Percentiles rank a stretch among this genome's conserved stretches.
Conservation (phyloP, 2,113 vertebrate genomes). For the Embiotoca jacksoni region DNA sequence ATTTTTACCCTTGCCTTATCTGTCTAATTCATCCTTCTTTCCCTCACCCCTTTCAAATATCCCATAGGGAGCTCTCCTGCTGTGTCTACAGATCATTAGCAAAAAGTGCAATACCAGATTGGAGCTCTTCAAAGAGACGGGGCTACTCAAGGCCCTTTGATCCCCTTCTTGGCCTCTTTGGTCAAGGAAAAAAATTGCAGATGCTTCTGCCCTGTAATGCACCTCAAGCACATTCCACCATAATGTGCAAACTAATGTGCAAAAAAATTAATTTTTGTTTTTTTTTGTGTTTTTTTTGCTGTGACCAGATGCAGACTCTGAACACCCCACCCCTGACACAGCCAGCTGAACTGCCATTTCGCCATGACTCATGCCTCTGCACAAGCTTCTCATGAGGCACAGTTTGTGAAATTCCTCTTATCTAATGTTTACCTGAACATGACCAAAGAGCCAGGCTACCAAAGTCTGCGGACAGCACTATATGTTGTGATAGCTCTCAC, state of each 20-base stretch:
- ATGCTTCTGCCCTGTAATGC: conserved; percentile 27
- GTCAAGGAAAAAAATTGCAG: conserved; percentile 66
- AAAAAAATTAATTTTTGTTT: conserved; percentile 26
- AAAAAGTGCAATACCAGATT: conserved; percentile 61
- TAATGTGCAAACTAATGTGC: conserved; percentile 51
- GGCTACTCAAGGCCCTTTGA: conserved; percentile 73
- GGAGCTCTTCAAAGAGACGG: conserved; percentile 77
- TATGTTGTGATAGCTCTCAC: conserved; percentile 24
- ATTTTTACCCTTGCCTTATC: conserved; percentile 57
- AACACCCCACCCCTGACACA: conserved; percentile 16
- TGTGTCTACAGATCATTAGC: conserved; percentile 79
- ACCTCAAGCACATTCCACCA: conserved; percentile 48
- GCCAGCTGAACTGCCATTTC: conserved; percentile 8
- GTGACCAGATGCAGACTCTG: conserved; percentile 50
- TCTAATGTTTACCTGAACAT: conserved; percentile 66
- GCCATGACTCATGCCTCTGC: conserved; percentile 7
- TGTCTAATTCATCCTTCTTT: conserved; percentile 63
- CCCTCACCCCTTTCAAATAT: conserved; percentile 60
- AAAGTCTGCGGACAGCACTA: conserved; percentile 54
- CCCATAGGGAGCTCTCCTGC: conserved; percentile 59
- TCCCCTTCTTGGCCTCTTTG: conserved; percentile 66
- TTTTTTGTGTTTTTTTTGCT: conserved; percentile 3
- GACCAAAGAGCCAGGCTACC: conserved; percentile 37
- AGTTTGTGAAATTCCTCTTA: conserved; percentile 60
- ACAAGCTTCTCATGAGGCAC: not conserved